Evolutionary conservation across 2,888 invertebrate genomes (phyloP), one percentile per base, ranked within the genome.

Genomic region (Ormyrus pomaceus): DNA sequence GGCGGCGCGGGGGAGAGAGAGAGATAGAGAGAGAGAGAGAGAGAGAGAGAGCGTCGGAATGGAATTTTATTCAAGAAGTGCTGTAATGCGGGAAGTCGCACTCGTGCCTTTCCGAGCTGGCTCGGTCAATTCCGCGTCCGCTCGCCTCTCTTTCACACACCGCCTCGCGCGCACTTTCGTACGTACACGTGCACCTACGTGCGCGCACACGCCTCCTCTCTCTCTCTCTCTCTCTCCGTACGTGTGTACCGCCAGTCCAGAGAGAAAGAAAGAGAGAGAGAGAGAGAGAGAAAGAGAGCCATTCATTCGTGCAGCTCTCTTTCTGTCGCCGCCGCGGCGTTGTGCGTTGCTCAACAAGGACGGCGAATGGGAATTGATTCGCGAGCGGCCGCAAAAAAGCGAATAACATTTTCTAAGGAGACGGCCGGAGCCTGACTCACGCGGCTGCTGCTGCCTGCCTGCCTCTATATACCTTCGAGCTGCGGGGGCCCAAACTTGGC

Each of bases 41-140:
- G 62, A 64, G 62, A 68, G 68, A 68, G 68, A 55, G 68, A 55
- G 34, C 6, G 53, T 51, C 6, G 69, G 51, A 68, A 76, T 69
- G 86, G 85, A 86, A 87, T 87, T 87, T 86, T 87, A 87, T 87
- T 87, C 82, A 86, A 86, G 85, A 85, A 85, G 85, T 84, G 84
- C 83, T 85, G 86, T 86, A 86, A 86, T 84, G 84, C 85, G 85
- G 85, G 84, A 84, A 85, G 85, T 86, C 83, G 69, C 62, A 75
- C 51, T 84, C 86, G 87, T 81, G 79, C 80, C 81, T 85, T 82
- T 83, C 83, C 87, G 87, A 78, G 61, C 45, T 69, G 68, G 53
- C 72, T 86, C 86, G 86, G 84, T 19, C 69, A 73, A 84, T 85
- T 86, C 84, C 86, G 87, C 76, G 73, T 48, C 51, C 58, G 64